Percentiles rank a stretch among this genome's conserved stretches.
Conservation (phyloP, 2,797 vertebrate species). For the Amblyraja radiata region DNA sequence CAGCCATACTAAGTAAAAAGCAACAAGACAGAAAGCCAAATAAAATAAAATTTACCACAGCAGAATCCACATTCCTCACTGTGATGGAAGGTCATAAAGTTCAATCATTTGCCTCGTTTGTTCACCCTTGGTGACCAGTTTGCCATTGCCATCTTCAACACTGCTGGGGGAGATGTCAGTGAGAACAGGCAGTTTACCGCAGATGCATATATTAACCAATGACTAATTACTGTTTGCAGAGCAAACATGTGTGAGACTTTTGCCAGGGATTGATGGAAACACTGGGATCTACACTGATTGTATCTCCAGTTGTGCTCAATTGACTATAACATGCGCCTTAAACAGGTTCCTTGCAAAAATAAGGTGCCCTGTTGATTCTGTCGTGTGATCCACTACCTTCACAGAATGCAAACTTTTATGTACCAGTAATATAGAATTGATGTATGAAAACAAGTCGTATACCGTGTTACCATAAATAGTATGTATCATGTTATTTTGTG, state of each 20-base stretch:
- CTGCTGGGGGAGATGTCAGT: not conserved
- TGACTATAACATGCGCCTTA: no score
- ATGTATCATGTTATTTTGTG: not conserved
- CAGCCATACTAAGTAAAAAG: no score
- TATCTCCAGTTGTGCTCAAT: not conserved
- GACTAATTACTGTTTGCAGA: not conserved
- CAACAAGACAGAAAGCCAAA: no score
- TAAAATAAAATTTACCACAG: no score
- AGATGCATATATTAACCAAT: not conserved
- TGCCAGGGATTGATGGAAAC: not conserved
- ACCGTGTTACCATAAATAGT: not conserved
- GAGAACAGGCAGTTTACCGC: not conserved
- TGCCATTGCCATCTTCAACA: not conserved
- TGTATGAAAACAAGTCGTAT: no score
- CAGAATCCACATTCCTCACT: no score
- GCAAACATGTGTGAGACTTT: not conserved
- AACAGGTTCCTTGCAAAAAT: not conserved
- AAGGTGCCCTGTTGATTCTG: not conserved
- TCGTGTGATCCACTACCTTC: not conserved
- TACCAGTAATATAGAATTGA: no score
- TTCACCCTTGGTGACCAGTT: not conserved
- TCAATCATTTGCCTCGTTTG: no score
- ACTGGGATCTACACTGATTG: not conserved
- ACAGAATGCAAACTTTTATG: not conserved
- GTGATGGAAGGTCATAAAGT: no score